Conservation (phyloP, 1,140 invertebrate species). For the Homarus americanus region DNA sequence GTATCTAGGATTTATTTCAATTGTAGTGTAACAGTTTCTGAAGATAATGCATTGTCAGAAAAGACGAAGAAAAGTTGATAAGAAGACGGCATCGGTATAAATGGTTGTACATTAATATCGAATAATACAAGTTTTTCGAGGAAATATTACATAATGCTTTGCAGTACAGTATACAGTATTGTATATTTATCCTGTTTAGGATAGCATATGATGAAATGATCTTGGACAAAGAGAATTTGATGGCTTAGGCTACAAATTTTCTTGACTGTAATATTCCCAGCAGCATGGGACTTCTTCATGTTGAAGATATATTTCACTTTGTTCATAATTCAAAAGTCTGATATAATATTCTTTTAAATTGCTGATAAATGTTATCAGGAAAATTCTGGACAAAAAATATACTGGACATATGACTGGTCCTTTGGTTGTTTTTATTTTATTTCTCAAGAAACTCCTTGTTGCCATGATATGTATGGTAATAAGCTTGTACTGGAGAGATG, state of each 20-base stretch:
- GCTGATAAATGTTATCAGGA: too few relatives aligned
- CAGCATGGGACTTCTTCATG: constrained; percentile 25
- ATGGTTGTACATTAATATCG: neutral
- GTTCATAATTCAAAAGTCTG: neutral
- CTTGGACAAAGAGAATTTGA: neutral
- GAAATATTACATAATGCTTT: too few relatives aligned
- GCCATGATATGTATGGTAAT: neutral
- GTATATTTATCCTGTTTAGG: neutral
- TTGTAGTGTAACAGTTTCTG: constrained; percentile 37
- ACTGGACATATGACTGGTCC: too few relatives aligned
- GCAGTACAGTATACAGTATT: neutral
- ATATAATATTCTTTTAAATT: neutral
- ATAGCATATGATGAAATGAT: neutral
- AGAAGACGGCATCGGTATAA: neutral
- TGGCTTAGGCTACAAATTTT: neutral
- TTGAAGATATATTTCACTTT: constrained; percentile 24
- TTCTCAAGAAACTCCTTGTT: neutral
- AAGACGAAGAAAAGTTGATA: neutral
- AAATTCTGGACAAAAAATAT: too few relatives aligned
- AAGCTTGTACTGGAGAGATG: neutral
- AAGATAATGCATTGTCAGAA: constrained; percentile 11
- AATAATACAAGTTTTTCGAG: neutral
- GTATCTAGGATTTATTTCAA: constrained; percentile 63
- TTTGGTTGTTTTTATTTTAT: neutral
- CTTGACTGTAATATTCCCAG: neutral